Evolutionary conservation across 2,113 vertebrate genomes (phyloP).

Genomic region (Thamnaconus septentrionalis): DNA sequence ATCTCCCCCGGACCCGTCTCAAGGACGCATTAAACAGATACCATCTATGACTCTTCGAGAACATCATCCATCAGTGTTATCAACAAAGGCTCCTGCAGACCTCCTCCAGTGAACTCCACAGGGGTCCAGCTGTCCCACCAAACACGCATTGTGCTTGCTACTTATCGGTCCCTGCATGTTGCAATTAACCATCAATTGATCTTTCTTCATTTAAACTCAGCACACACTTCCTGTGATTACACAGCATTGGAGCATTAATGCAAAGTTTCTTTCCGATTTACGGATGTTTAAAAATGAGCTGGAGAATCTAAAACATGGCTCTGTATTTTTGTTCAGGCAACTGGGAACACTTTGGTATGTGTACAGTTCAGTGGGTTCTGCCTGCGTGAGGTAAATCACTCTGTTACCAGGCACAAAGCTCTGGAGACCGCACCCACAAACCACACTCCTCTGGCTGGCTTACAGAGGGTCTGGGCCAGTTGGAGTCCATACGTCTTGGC

Average conservation of each 20-base stretch:
- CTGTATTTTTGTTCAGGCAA: constrained; percentile 34
- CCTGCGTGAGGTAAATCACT: constrained; percentile 65
- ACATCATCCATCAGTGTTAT: constrained; percentile 51
- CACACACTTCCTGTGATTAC: constrained; percentile 3
- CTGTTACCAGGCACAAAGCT: constrained; percentile 28
- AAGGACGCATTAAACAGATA: constrained; percentile 39
- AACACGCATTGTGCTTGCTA: constrained; percentile 3
- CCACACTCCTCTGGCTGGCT: constrained; percentile 43
- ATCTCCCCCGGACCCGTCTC: constrained; percentile 34
- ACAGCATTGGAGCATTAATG: constrained; percentile 1
- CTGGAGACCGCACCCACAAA: constrained; percentile 44
- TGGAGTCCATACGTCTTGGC: constrained; percentile 45
- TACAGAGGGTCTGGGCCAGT: constrained; percentile 23
- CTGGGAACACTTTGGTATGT: constrained; percentile 25
- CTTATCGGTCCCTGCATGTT: constrained; percentile 28
- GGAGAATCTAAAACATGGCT: too few relatives aligned
- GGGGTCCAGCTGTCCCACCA: constrained; percentile 23
- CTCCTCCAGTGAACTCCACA: constrained; percentile 25
- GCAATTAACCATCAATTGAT: constrained; percentile 15
- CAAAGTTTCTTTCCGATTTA: constrained; percentile 13
- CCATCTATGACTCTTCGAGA: constrained; percentile 30
- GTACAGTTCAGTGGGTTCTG: constrained; percentile 56
- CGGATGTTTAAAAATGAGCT: constrained; percentile 16
- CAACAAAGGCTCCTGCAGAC: constrained; percentile 46
- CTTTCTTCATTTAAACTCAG: constrained; percentile 11